Base-by-base conservation (phyloP, 37 sponge, comb jelly and placozoan genomes). In the Chondrosia reniformis region DNA sequence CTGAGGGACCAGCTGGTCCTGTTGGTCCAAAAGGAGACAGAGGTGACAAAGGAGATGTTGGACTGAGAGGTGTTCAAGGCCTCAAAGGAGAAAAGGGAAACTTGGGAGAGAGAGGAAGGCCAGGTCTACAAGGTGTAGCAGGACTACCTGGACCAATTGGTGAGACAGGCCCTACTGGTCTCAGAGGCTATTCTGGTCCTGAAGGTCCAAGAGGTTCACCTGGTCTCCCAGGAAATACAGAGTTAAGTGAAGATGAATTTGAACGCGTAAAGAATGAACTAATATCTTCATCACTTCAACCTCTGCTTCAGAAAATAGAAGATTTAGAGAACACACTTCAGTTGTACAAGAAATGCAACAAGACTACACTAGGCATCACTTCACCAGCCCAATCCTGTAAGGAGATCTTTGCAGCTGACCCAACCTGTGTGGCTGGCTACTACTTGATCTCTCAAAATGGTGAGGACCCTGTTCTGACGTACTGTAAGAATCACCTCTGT, bases 81-180 rank as follows among this genome's bases (percentile, higher is more conserved):
- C 56, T 45, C 39, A 74, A 79, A 30, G 79, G 79, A 67, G 33
- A 74, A 31, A 33, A 3, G 21, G 79, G 79, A 61, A 4, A 66
- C 9, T 27, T 6, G 45, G 79, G 79, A 19, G 0, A 1, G 21
- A 1, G 7, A 40, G 79, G 79, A 33, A 45, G 6, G 9, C 4
- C 43, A 1, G 43, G 22, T 13, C 25, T 40, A 4, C 32, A 8
- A 7, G 43, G n/a, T 43, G 41, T 43, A 39, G 72, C n/a, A 39
- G 9, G 24, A 22, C 3, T 13, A 22, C n/a, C n/a, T n/a, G n/a
- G n/a, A n/a, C n/a, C n/a, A n/a, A n/a, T n/a, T n/a, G n/a, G n/a
- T n/a, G n/a, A n/a, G n/a, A n/a, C n/a, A n/a, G n/a, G n/a, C n/a
- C n/a, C n/a, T n/a, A n/a, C n/a, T n/a, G n/a, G n/a, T n/a, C n/a